phyloP scores from a whole-genome alignment of 2,888 invertebrate genomes.

The Archaeoteleia sp. region DNA sequence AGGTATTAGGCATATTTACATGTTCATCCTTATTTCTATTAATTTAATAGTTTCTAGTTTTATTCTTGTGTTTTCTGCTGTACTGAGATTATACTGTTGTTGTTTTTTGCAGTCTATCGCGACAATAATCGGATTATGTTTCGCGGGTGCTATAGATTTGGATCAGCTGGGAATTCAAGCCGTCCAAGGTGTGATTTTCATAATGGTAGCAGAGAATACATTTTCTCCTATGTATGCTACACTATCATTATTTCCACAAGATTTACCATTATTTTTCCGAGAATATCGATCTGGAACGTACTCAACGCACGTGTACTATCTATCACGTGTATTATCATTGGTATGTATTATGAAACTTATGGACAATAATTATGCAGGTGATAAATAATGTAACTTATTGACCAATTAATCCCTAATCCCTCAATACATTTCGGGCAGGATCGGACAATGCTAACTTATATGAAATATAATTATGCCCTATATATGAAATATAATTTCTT shows the following conservation, averaged over 20 bases:
- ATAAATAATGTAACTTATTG: no score
- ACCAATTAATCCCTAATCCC: no score
- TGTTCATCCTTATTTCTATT: no score
- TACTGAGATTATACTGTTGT: no score
- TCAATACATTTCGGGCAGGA: no score
- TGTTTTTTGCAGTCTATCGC: constrained; percentile 78
- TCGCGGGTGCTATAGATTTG: constrained; percentile 82
- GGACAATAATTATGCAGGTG: not conserved
- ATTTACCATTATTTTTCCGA: constrained; percentile 86
- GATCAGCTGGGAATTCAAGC: constrained; percentile 91
- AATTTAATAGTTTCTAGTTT: no score
- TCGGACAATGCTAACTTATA: no score
- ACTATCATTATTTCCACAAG: constrained; percentile 87
- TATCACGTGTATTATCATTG: constrained; percentile 86
- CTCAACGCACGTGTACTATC: constrained; percentile 85
- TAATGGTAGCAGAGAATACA: constrained; percentile 92
- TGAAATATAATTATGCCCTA: no score
- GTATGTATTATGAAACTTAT: constrained; percentile 76
- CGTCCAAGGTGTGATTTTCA: constrained; percentile 90
- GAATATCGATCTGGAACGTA: constrained; percentile 91
- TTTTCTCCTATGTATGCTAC: constrained; percentile 95
- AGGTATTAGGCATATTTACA: no score
- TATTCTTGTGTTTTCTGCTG: no score
- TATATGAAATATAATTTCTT: no score
- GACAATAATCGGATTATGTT: constrained; percentile 88